Conservation (phyloP, 2,113 vertebrate genomes). For the Thryonomys swinderianus region DNA sequence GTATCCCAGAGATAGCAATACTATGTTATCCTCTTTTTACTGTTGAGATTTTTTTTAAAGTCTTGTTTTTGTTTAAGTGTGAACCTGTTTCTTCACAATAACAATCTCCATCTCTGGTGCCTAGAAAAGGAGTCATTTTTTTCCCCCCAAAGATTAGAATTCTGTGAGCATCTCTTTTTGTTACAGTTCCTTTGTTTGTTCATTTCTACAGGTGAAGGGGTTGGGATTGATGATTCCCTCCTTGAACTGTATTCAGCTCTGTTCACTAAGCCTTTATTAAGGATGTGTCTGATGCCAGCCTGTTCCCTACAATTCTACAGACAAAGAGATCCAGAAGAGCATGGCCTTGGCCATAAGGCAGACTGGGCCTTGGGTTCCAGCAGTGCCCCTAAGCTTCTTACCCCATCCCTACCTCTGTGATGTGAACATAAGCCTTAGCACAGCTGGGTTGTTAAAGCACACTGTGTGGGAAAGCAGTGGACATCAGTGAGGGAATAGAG, state of each 20-base stretch:
- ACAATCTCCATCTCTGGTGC: slow-evolving; percentile 29
- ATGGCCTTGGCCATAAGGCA: background rate
- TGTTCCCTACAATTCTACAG: background rate
- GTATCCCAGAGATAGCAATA: background rate
- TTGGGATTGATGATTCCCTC: background rate
- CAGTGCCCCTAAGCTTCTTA: background rate
- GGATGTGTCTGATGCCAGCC: background rate
- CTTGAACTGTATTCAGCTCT: background rate
- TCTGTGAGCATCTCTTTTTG: slow-evolving; percentile 17
- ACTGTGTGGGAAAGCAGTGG: too few species aligned
- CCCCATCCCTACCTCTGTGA: background rate
- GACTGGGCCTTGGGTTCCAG: background rate
- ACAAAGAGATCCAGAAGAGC: background rate
- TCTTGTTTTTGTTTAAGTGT: background rate
- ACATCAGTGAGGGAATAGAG: background rate
- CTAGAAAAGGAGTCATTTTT: background rate
- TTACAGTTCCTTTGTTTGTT: slow-evolving; percentile 59
- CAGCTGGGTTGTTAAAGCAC: background rate
- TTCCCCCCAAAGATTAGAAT: slow-evolving; percentile 51
- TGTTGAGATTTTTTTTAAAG: background rate
- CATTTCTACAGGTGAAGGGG: background rate
- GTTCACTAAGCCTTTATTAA: slow-evolving; percentile 15
- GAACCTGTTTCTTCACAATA: background rate
- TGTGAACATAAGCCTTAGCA: background rate
- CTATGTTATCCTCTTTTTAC: background rate